Evolutionary conservation across 2,797 vertebrate species (phyloP).

Genomic region (Sebastes kiyomatsui): DNA sequence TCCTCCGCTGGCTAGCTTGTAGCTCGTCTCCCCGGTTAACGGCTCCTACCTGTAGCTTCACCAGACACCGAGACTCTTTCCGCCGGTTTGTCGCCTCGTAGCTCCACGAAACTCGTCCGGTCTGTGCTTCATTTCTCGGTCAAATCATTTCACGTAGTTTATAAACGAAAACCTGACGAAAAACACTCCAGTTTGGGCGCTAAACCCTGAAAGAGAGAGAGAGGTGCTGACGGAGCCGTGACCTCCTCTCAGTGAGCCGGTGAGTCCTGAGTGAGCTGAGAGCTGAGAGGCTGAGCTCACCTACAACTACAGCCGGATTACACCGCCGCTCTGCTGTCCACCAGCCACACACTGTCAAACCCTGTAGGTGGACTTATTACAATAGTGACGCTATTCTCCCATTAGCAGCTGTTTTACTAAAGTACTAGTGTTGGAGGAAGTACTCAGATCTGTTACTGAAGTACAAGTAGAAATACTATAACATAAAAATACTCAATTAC

Average conservation of each 20-base stretch:
- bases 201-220: not conserved
- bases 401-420: not conserved
- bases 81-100: not conserved
- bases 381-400: not conserved
- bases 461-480: not conserved
- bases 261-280: no score
- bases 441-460: not conserved
- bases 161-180: not conserved
- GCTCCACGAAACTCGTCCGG: not conserved
- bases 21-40: no score
- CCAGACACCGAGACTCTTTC: not conserved
- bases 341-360: no score
- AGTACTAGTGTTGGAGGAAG: not conserved
- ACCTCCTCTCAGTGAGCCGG: not conserved
- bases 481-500: no score
- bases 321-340: no score
- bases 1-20: not conserved
- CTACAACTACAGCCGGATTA: no score
- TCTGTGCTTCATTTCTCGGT: not conserved
- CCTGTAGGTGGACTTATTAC: not conserved
- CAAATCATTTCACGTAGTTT: not conserved
- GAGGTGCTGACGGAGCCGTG: slow-evolving; percentile 10
- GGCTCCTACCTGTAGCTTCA: slow-evolving; percentile 68
- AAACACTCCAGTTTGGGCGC: rapidly evolving
- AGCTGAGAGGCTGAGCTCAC: no score